Conservation (phyloP, 92 coral and sea anemone genomes). For the Diadumene lineata region DNA sequence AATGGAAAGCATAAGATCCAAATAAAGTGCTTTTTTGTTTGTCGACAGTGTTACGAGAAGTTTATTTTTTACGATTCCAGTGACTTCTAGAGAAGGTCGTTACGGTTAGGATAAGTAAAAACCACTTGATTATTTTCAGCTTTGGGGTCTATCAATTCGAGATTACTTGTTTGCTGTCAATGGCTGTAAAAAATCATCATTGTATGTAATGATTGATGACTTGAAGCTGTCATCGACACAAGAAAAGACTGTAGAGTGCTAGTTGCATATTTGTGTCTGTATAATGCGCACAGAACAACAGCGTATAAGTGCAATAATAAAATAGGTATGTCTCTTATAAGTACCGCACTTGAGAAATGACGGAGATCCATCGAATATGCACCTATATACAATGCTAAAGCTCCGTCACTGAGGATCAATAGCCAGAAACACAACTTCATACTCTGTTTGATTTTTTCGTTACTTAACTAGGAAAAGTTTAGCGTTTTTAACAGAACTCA, state of each 20-base stretch:
- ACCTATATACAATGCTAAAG: not conserved
- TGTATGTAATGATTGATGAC: constrained; percentile 16
- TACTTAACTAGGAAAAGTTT: not conserved
- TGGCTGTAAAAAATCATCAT: constrained; percentile 1
- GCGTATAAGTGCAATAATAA: constrained; percentile 7
- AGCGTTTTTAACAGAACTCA: not conserved
- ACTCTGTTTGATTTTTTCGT: too few relatives aligned
- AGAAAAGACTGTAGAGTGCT: constrained; percentile 19
- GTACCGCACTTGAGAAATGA: constrained; percentile 14
- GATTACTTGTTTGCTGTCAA: constrained; percentile 9
- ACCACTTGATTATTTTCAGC: not conserved
- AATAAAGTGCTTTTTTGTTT: not conserved
- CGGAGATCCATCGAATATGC: constrained; percentile 9
- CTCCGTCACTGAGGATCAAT: too few relatives aligned
- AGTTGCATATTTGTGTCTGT: constrained; percentile 22
- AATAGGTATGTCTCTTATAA: constrained; percentile 19
- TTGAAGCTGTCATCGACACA: constrained; percentile 13
- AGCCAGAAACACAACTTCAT: too few relatives aligned
- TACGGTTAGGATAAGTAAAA: not conserved
- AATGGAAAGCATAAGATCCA: not conserved
- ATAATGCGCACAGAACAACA: constrained; percentile 13
- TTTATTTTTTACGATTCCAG: not conserved
- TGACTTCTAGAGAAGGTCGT: not conserved
- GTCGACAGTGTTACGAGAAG: not conserved
- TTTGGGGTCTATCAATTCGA: constrained; percentile 4